phyloP scores from a whole-genome alignment of 2,888 invertebrate species.

The Drosophila subquinaria region DNA sequence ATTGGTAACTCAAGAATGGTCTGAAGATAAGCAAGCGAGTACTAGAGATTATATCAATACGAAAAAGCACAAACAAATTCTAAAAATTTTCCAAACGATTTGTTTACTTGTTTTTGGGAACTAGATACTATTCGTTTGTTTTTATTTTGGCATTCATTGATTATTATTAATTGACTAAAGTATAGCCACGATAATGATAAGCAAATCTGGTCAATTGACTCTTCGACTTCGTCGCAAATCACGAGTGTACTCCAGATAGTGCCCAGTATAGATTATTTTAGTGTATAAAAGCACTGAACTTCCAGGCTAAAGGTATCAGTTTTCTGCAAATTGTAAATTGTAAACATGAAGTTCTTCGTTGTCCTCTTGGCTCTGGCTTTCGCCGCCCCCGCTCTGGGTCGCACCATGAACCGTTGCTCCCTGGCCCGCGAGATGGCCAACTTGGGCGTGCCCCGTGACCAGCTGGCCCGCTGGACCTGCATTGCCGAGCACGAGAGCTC shows the following conservation, averaged over 20 bases:
- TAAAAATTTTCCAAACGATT: slow-evolving; percentile 6
- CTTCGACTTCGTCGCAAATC: slow-evolving; percentile 2
- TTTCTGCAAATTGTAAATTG: slow-evolving; percentile 18
- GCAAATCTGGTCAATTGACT: slow-evolving; percentile 8
- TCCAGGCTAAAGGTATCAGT: slow-evolving; percentile 34
- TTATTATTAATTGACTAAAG: slow-evolving; percentile 21
- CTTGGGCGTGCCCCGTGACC: slow-evolving; percentile 64
- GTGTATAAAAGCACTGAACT: slow-evolving; percentile 33
- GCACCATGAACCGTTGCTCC: slow-evolving; percentile 67
- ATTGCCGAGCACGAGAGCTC: slow-evolving; percentile 72
- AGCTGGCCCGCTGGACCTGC: slow-evolving; percentile 70
- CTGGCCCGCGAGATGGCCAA: slow-evolving; percentile 71
- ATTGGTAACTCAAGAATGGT: neutral
- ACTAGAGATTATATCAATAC: neutral
- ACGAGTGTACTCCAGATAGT: slow-evolving; percentile 19
- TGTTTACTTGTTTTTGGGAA: slow-evolving; percentile 18
- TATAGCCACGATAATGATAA: slow-evolving; percentile 9
- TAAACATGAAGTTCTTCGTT: slow-evolving; percentile 45
- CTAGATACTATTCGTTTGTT: slow-evolving; percentile 3
- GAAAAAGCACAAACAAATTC: slow-evolving; percentile 7
- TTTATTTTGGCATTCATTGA: slow-evolving; percentile 7
- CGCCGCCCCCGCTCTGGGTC: slow-evolving; percentile 58
- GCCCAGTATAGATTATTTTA: slow-evolving; percentile 7
- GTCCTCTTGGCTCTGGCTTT: slow-evolving; percentile 53
- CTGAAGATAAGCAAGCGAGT: neutral